Conservation (phyloP, 2,888 invertebrate species). For the Hetaerina titia region DNA sequence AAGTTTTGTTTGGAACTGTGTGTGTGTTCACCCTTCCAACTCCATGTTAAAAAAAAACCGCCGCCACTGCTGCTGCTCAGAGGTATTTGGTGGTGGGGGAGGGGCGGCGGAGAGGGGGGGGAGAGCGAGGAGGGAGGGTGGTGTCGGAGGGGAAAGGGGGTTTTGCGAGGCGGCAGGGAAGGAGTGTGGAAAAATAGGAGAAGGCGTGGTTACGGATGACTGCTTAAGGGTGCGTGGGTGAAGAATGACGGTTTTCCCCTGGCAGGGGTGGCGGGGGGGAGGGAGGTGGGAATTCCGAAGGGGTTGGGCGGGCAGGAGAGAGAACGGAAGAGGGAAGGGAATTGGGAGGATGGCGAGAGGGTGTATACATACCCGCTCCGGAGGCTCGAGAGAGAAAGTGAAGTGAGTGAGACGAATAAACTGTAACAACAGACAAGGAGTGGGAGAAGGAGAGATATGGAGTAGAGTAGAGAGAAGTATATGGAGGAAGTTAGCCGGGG, state of each 20-base stretch:
- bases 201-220: slow-evolving; percentile 65
- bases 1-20: slow-evolving; percentile 65
- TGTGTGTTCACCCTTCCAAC: slow-evolving; percentile 44
- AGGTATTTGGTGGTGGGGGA: neutral
- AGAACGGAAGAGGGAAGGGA: neutral
- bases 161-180: neutral
- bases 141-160: neutral
- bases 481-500: neutral
- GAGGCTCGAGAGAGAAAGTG: neutral
- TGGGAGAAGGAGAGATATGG: neutral
- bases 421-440: slow-evolving; percentile 39
- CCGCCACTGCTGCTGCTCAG: slow-evolving; percentile 4
- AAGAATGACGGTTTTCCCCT: slow-evolving; percentile 49
- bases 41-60: slow-evolving; percentile 49
- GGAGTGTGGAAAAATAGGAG: slow-evolving; percentile 57
- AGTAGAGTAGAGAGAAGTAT: neutral
- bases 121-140: neutral
- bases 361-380: neutral
- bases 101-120: neutral
- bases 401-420: slow-evolving; percentile 34
- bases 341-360: neutral
- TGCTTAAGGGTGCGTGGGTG: slow-evolving; percentile 67
- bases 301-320: no score
- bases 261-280: neutral
- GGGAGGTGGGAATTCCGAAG: neutral